A percentile compares a stretch with the other conserved stretches of the same genome.
Evolutionary conservation across 2,888 invertebrate genomes (phyloP).

Genomic region (Octodonta nipae): DNA sequence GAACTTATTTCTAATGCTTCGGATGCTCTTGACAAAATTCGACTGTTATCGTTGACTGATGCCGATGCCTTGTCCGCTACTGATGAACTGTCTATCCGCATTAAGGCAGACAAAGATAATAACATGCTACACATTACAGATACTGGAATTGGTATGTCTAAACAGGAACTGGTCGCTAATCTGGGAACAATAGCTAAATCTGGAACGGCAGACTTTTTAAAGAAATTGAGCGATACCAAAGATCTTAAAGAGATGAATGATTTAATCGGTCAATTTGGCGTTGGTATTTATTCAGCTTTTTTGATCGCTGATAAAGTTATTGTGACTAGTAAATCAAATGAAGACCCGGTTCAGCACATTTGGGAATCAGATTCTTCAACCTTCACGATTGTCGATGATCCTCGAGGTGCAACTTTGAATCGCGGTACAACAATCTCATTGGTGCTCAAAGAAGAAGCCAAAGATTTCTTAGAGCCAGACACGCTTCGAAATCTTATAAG

Average conservation of each 20-base stretch:
- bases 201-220: slow-evolving; percentile 89
- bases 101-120: slow-evolving; percentile 85
- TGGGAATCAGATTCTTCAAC: slow-evolving; percentile 94
- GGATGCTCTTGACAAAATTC: slow-evolving; percentile 96
- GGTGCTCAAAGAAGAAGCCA: slow-evolving; percentile 91
- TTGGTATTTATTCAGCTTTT: slow-evolving; percentile 98
- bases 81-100: too few relatives aligned
- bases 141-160: slow-evolving; percentile 96
- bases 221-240: slow-evolving; percentile 67
- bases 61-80: too few relatives aligned
- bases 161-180: slow-evolving; percentile 82
- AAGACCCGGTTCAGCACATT: too few relatives aligned
- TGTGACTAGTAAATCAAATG: slow-evolving; percentile 80
- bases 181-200: slow-evolving; percentile 47
- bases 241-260: slow-evolving; percentile 73
- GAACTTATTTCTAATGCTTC: slow-evolving; percentile 98
- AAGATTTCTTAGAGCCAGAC: slow-evolving; percentile 86
- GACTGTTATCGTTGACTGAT: slow-evolving; percentile 79
- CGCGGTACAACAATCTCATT: slow-evolving; percentile 54
- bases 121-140: slow-evolving; percentile 88
- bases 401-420: slow-evolving; percentile 78
- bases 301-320: slow-evolving; percentile 88
- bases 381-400: slow-evolving; percentile 85
- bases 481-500: slow-evolving; percentile 81
- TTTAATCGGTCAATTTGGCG: slow-evolving; percentile 99